Evolutionary conservation across 2,797 vertebrate species (phyloP).

Genomic region (Falco novaeseelandiae): DNA sequence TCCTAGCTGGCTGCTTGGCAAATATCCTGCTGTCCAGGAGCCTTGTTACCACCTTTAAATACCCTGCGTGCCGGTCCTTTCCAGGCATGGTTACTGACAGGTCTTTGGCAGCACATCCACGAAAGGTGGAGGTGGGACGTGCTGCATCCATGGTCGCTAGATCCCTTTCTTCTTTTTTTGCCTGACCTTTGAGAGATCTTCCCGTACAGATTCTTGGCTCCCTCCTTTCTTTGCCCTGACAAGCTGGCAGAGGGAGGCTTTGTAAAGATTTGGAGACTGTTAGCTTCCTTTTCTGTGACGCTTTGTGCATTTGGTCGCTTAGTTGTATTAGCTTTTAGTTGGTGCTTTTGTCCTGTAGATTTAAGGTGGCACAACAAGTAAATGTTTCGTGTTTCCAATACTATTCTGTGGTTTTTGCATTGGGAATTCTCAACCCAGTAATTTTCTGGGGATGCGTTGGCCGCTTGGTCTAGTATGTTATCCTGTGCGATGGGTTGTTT

Average conservation of each 20-base stretch:
- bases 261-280: background rate
- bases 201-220: background rate
- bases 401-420: background rate
- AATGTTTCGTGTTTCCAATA: background rate
- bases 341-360: background rate
- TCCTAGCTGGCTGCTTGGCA: background rate
- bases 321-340: background rate
- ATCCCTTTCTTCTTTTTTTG: background rate
- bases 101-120: background rate
- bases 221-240: background rate
- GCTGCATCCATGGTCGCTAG: background rate
- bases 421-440: background rate
- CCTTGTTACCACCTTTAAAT: background rate
- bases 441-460: background rate
- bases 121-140: background rate
- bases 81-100: background rate
- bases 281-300: background rate
- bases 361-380: background rate
- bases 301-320: background rate
- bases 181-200: background rate
- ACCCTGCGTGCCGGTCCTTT: rapidly evolving
- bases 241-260: background rate
- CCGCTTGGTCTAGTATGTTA: background rate
- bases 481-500: background rate
- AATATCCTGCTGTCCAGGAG: background rate